phyloP scores from a whole-genome alignment of 2,113 vertebrate genomes.

The Chionomys nivalis region DNA sequence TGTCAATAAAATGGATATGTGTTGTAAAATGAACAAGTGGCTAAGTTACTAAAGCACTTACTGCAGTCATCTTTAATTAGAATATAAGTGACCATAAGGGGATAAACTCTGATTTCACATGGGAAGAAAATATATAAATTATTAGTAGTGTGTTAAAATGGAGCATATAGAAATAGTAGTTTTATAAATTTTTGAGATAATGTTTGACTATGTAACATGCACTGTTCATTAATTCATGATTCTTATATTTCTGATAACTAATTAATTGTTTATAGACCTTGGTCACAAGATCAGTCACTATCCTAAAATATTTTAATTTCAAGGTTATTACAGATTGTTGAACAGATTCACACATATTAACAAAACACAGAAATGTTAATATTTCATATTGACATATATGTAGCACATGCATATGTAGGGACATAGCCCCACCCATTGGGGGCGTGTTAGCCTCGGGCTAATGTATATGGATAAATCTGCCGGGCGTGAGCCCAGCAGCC shows the following conservation, averaged over 20 bases:
- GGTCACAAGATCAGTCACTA: background rate
- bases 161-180: background rate
- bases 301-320: background rate
- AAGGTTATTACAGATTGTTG: background rate
- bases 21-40: background rate
- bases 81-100: too few relatives aligned
- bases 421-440: too few relatives aligned
- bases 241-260: background rate
- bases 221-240: background rate
- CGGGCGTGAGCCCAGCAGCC: too few relatives aligned
- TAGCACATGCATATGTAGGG: background rate
- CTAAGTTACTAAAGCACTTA: background rate
- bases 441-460: too few relatives aligned
- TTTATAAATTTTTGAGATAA: background rate
- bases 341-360: background rate
- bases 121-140: background rate
- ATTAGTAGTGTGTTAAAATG: background rate
- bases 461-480: too few relatives aligned
- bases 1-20: background rate
- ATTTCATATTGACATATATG: background rate
- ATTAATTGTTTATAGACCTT: too few relatives aligned
- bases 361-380: background rate
- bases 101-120: background rate
- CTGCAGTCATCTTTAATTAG: background rate
- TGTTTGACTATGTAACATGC: too few relatives aligned